These are phyloP conservation scores for Orthosia gracilis DNA, from an alignment of 2,888 invertebrate genomes.

Conservation along the genomic window DNA sequence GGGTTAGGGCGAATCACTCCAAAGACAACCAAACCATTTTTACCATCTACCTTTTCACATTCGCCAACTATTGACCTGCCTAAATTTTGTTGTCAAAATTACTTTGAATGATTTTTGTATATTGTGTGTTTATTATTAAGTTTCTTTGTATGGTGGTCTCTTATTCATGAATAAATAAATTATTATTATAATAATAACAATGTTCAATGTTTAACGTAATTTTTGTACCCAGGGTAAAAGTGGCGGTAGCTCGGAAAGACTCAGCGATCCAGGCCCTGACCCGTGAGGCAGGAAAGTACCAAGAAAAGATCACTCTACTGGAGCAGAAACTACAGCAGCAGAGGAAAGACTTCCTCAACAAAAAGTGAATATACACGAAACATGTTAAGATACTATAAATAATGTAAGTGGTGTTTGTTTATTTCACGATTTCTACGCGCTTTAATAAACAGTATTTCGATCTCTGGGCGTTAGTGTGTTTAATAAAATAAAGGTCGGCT, in stretches of 20 bases:
- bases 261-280: conserved; percentile 94
- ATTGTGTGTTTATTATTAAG: too few species aligned
- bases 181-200: background rate
- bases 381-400: background rate
- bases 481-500: too few species aligned
- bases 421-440: background rate
- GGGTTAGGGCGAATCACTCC: too few species aligned
- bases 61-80: too few species aligned
- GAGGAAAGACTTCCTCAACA: conserved; percentile 92
- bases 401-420: background rate
- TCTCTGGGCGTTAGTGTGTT: too few species aligned
- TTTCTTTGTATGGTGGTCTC: too few species aligned
- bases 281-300: conserved; percentile 93
- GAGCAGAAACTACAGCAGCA: conserved; percentile 96
- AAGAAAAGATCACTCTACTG: conserved; percentile 94
- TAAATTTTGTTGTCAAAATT: too few species aligned
- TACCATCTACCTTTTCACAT: too few species aligned
- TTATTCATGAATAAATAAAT: too few species aligned
- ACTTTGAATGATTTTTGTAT: too few species aligned
- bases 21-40: too few species aligned
- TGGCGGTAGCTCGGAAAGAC: conserved; percentile 95
- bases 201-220: background rate
- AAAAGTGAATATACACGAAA: conserved; percentile 73
- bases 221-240: conserved; percentile 92
- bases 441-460: background rate